These are phyloP conservation scores for Oreonectes daqikongensis DNA, from an alignment of 2,797 vertebrate genomes.

Conservation along the genomic window DNA sequence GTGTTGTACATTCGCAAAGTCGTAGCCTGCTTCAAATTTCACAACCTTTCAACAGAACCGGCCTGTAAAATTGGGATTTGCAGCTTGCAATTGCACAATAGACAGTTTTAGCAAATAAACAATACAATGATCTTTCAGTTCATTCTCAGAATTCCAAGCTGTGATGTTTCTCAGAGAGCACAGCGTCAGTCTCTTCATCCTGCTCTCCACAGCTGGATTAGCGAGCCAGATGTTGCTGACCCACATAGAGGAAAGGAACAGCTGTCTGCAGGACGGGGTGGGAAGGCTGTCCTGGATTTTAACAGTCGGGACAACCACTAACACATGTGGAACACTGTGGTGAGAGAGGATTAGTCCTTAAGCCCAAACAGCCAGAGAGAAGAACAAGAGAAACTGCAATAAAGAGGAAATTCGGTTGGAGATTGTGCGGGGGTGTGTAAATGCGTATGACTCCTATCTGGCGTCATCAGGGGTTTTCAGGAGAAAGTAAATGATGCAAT, in stretches of 20 bases:
- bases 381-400: conserved; percentile 31
- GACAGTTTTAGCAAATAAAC: background rate
- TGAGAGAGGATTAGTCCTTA: conserved; percentile 46
- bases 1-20: too few relatives aligned
- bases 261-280: conserved; percentile 65
- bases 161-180: conserved; percentile 18
- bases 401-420: conserved; percentile 11
- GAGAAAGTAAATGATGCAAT: background rate
- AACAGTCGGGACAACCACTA: conserved; percentile 52
- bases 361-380: conserved; percentile 38
- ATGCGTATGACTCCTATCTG: background rate
- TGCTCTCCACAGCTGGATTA: conserved; percentile 54
- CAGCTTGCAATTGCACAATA: too few relatives aligned
- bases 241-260: conserved; percentile 66
- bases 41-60: background rate
- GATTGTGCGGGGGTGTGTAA: background rate
- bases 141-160: background rate
- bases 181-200: background rate
- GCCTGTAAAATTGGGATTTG: background rate
- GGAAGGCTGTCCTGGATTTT: conserved; percentile 51
- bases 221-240: conserved; percentile 64
- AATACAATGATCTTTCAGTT: background rate
- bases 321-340: conserved; percentile 48
- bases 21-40: background rate
- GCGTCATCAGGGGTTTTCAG: conserved; percentile 7